Evolutionary conservation across 2,113 vertebrate species (phyloP), one percentile per base, ranked within the genome.

Genomic region (Mionectes macconnelli): DNA sequence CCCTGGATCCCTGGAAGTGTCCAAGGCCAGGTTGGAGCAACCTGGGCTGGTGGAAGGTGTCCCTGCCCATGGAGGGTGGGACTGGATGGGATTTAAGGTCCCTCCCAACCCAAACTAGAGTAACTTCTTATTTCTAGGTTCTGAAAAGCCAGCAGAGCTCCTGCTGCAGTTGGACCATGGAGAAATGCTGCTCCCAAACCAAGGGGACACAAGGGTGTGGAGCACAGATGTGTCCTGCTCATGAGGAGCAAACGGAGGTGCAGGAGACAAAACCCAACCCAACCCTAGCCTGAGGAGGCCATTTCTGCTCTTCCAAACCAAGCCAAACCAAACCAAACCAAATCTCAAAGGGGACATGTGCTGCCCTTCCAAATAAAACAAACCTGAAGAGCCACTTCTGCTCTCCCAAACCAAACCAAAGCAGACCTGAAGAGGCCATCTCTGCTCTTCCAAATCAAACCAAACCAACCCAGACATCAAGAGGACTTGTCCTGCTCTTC

Each of bases 121-220:
- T 35, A 47, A 28, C 23, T 30, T 52, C 17, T 27, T 24, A 28
- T 40, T 67, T 12, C 70, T n/a, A n/a, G 31, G 14, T 47, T 25
- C 37, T 52, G 40, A 73, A 44, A 52, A 42, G 1, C 33, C 9
- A 49, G 11, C 47, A n/a, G 50, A 31, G n/a, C 25, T 47, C 18
- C 17, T 4, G 6, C 31, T n/a, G 56, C 2, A 2, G 18, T 6
- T 17, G 60, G 31, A 52, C 56, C 25, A 4, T 0, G 1, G 28
- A 45, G 20, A 18, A 56, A 16, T 24, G 42, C 27, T 14, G 59
- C 30, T 67, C 35, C 73, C 67, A 62, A 37, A 47, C 8, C 15
- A 2, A 1, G 39, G 27, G 44, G 23, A 14, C 18, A 40, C 27
- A 22, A 12, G 30, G 37, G 23, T 18, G 42, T 8, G 35, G 13